Evolutionary conservation across 2,888 invertebrate species (phyloP).

Genomic region (Xanthorhoe spadicearia): DNA sequence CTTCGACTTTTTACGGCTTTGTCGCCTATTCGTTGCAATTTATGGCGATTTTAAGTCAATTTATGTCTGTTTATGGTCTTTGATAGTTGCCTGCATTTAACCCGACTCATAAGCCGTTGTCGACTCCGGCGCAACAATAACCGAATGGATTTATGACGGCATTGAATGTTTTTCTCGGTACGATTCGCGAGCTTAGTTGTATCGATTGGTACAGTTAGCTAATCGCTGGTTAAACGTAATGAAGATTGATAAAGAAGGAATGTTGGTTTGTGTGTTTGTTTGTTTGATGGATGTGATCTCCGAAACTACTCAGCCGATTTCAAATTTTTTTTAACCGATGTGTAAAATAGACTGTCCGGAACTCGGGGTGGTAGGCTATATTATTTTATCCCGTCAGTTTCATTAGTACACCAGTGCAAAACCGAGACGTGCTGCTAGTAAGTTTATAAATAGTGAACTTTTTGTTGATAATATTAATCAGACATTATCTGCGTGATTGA

Average conservation of each 20-base stretch:
- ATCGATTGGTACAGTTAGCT: conserved; percentile 21
- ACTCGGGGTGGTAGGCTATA: no score
- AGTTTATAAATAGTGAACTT: no score
- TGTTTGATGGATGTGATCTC: no score
- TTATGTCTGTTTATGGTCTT: conserved; percentile 47
- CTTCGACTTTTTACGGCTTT: conserved; percentile 53
- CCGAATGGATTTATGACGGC: conserved; percentile 63
- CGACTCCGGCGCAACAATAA: conserved; percentile 56
- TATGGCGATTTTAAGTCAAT: conserved; percentile 46
- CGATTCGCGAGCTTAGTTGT: conserved; percentile 47
- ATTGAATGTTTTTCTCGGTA: conserved; percentile 72
- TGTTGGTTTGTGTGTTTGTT: no score
- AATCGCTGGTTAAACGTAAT: conserved; percentile 15
- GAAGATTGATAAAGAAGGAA: not conserved
- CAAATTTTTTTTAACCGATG: no score
- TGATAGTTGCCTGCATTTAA: conserved; percentile 58
- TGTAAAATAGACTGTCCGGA: no score
- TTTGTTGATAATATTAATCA: no score
- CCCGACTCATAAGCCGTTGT: conserved; percentile 64
- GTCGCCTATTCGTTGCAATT: conserved; percentile 54
- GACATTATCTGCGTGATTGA: no score
- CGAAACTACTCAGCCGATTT: no score
- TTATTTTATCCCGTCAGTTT: no score
- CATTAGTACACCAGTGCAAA: no score
- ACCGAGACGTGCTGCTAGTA: no score